Percentiles rank a stretch among this genome's conserved stretches.
These are phyloP conservation scores for Phylloscopus trochilus DNA, from an alignment of 2,113 vertebrate species.

Conservation along the genomic window DNA sequence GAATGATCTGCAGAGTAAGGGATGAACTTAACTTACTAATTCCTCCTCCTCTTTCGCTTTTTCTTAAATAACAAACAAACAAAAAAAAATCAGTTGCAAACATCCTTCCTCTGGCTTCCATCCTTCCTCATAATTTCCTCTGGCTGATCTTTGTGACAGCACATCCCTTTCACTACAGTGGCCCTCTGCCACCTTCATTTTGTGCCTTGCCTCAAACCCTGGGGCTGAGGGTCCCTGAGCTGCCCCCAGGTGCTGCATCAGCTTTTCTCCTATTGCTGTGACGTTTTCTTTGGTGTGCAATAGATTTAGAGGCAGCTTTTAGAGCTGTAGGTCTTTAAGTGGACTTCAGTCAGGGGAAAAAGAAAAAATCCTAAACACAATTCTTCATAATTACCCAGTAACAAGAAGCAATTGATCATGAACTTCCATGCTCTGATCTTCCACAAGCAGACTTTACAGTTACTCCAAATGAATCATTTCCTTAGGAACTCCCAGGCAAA, in stretches of 20 bases:
- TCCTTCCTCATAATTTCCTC: background rate
- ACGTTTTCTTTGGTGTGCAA: background rate
- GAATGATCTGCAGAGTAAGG: background rate
- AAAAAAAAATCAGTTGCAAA: background rate
- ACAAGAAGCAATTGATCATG: background rate
- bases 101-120: background rate
- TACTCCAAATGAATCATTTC: background rate
- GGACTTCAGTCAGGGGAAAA: background rate
- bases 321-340: background rate
- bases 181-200: background rate
- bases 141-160: background rate
- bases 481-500: background rate
- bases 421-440: background rate
- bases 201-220: background rate
- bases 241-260: background rate
- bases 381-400: slow-evolving; percentile 6
- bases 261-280: background rate
- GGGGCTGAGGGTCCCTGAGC: background rate
- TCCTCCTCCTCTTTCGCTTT: background rate
- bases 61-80: background rate
- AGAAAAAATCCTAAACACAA: background rate
- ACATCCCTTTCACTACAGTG: background rate
- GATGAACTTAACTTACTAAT: background rate
- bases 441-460: background rate
- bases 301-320: background rate